Percentiles rank a stretch among this genome's conserved stretches.
Evolutionary conservation across 2,888 invertebrate species (phyloP).

Genomic region (Marronus borbonicus): DNA sequence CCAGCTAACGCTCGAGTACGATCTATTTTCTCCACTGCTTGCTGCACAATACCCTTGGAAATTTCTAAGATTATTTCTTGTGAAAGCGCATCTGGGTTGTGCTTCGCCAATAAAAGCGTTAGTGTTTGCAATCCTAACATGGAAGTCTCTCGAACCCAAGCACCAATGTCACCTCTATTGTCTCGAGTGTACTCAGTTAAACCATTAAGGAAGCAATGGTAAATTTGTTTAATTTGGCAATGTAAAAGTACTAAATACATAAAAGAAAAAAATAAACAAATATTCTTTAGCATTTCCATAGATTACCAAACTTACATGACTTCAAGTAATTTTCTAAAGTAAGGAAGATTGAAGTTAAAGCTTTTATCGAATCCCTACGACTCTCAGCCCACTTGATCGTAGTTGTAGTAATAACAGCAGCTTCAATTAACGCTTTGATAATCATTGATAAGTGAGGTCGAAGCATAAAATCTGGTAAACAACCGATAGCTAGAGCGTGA

Average conservation of each 20-base stretch:
- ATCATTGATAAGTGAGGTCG: slow-evolving; percentile 71
- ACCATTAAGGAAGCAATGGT: slow-evolving; percentile 81
- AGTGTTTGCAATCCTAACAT: slow-evolving; percentile 80
- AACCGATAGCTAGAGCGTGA: slow-evolving; percentile 87
- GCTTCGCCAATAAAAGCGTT: slow-evolving; percentile 71
- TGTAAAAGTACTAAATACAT: slow-evolving; percentile 60
- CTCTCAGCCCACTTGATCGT: slow-evolving; percentile 90
- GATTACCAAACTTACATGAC: slow-evolving; percentile 60
- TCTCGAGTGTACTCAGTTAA: slow-evolving; percentile 94
- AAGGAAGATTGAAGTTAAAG: slow-evolving; percentile 80
- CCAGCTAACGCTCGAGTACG: slow-evolving; percentile 90
- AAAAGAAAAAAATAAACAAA: neutral
- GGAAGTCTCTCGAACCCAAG: slow-evolving; percentile 94
- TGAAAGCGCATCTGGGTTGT: slow-evolving; percentile 71
- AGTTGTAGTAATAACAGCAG: slow-evolving; percentile 75
- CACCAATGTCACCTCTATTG: slow-evolving; percentile 95
- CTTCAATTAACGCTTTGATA: slow-evolving; percentile 77
- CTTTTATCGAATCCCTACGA: slow-evolving; percentile 86
- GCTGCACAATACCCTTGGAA: slow-evolving; percentile 86
- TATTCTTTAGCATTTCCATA: no score
- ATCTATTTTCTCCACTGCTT: slow-evolving; percentile 96
- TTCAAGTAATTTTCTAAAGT: slow-evolving; percentile 72
- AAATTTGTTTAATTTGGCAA: slow-evolving; percentile 70
- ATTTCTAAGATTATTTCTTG: slow-evolving; percentile 74
- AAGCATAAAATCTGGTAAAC: slow-evolving; percentile 80